Percentiles rank a stretch among this genome's conserved stretches.
phyloP scores from a whole-genome alignment of 2,888 invertebrate genomes.

The Sympetrum striolatum region DNA sequence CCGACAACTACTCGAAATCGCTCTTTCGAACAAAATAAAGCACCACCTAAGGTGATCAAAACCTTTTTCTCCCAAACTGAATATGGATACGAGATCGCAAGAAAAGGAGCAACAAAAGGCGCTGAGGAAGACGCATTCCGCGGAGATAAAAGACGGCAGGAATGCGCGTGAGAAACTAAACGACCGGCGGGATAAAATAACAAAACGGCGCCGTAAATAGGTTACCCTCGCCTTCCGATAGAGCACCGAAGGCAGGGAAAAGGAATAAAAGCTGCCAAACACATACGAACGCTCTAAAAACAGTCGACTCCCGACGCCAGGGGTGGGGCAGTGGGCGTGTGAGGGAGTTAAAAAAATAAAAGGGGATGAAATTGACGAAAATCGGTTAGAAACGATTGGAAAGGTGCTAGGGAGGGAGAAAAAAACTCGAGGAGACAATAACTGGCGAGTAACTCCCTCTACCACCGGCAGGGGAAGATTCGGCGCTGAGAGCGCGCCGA shows the following conservation, averaged over 20 bases:
- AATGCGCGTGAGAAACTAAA: neutral
- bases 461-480: neutral
- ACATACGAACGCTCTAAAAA: neutral
- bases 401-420: neutral
- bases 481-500: neutral
- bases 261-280: neutral
- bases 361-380: neutral
- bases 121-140: neutral
- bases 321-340: neutral
- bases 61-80: no score
- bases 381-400: neutral
- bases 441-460: neutral
- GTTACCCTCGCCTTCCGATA: neutral
- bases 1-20: no score
- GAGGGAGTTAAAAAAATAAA: neutral
- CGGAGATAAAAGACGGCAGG: neutral
- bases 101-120: neutral
- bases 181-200: neutral
- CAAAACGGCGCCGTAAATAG: neutral
- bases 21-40: no score
- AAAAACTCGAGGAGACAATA: neutral
- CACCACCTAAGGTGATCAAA: no score
- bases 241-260: neutral
- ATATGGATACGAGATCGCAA: no score
- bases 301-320: neutral